Conservation (phyloP, 2,888 invertebrate genomes). For the Drosophila cognata region DNA sequence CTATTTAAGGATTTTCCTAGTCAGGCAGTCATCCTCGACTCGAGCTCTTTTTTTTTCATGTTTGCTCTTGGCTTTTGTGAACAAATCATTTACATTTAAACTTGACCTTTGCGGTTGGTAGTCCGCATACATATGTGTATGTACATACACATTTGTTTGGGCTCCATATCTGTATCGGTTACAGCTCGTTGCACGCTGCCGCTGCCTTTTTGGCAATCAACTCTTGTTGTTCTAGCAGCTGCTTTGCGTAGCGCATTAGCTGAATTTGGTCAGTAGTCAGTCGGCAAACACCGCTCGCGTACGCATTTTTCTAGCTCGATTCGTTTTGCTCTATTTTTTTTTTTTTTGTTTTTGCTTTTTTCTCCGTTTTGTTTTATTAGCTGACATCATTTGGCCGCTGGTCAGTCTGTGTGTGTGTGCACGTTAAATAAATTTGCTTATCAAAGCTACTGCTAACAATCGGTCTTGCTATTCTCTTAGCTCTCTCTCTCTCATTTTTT, state of each 20-base stretch:
- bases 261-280: constrained; percentile 71
- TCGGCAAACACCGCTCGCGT: constrained; percentile 71
- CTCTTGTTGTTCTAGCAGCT: constrained; percentile 28
- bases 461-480: constrained; percentile 33
- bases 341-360: constrained; percentile 23
- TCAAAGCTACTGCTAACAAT: constrained; percentile 42
- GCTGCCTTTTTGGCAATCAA: constrained; percentile 56
- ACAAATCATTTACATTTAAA: constrained; percentile 53
- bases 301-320: constrained; percentile 68
- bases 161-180: constrained; percentile 49
- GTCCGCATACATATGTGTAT: background rate
- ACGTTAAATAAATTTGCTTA: constrained; percentile 42
- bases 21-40: background rate
- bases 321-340: constrained; percentile 10
- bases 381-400: constrained; percentile 67
- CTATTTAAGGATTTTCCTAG: background rate
- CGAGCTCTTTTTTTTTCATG: background rate
- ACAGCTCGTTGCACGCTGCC: constrained; percentile 55
- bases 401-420: constrained; percentile 28
- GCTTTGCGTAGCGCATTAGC: constrained; percentile 47
- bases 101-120: constrained; percentile 63
- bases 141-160: constrained; percentile 7
- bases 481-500: constrained; percentile 5
- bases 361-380: constrained; percentile 29
- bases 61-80: constrained; percentile 53